Evolutionary conservation across 2,797 vertebrate species (phyloP), one percentile per base, ranked within the genome.

Genomic region (Sebastes dallii): DNA sequence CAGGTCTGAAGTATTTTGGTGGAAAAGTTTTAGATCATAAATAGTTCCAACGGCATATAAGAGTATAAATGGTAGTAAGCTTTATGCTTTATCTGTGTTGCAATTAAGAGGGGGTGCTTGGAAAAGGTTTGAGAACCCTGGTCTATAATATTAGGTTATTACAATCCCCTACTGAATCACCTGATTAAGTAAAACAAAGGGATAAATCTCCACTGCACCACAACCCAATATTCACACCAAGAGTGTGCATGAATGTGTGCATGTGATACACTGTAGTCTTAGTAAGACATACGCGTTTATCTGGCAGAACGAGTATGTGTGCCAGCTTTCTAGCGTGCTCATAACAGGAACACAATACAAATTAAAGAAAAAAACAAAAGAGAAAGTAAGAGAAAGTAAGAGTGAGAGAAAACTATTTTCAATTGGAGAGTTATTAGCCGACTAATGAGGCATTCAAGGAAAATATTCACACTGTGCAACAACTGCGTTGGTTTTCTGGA

Each of bases 201-300:
- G 3, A 24, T 25, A 68, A 34, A 18, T 34, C 46, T 54, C 14
- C 29, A 29, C 61, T 11, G 13, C 29, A 64, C 56, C 18, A 4
- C 25, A 71, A 58, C 34, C 8, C 29, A 52, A 58, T 60, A 73
- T 77, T 77, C 59, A 73, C 64, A 72, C 39, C 11, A 62, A 25
- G 2, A 66, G 36, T 39, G 36, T 39, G 13, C 13, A 39, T 39
- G 36, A 66, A 62, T 66, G 24, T 36, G 70, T 70, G 34, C 6
- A 18, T 70, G 24, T 72, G 52, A 62, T 70, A 55, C 46, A 67
- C 65, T 20, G 64, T 10, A 65, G 42, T 29, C 30, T 22, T 74
- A 14, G 34, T 72, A 52, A 75, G 36, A 69, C 60, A 52, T 27
- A 18, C 12, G 3, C 60, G 24, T 56, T 71, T n/a, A 39, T 75